Base-by-base conservation (phyloP, 2,797 vertebrate genomes). In the Acanthiza pusilla region DNA sequence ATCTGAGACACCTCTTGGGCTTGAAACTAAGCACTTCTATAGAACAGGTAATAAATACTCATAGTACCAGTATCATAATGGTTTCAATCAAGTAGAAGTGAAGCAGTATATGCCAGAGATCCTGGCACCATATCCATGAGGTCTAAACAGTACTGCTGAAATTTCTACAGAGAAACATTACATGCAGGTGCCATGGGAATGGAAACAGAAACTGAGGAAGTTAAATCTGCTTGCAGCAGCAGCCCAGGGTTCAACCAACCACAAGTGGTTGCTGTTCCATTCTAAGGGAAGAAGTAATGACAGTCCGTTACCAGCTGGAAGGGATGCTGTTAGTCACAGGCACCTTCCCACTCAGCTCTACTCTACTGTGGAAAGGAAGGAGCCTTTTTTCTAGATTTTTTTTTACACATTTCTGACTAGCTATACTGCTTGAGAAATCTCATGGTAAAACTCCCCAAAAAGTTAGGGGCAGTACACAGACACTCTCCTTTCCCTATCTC, bases 391-490 rank as follows among this genome's bases (percentile, higher is more conserved):
- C 53, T 62, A 36, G 32, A 61, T 20, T 1, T 11, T 32, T 81
- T 81, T 81, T 78, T 55, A 11, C 53, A 63, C 30, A 23, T 77
- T 85, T 93, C 36, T 76, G 27, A 43, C n/a, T 51, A 47, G 40
- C 36, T n/a, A 29, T 40, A 16, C 51, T 63, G n/a, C 57, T 55
- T 63, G 25, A 90, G 30, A 91, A 67, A 48, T 19, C 22, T 55
- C 4, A 30, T 34, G 45, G 21, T 12, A 75, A 8, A 61, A 8
- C 13, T 34, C 20, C 7, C 11, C 3, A 1, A 36, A 79, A 85
- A 77, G 29, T 9, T 26, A 25, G 1, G 3, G 17, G 17, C 0
- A 0, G 15, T 38, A 48, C 16, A 20, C 32, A 75, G 34, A 50
- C 2, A 3, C 9, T 91, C 20, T 74, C 25, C 9, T 91, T 18